These are phyloP conservation scores for Boleophthalmus pectinirostris DNA, from an alignment of 2,113 vertebrate species.

Conservation along the genomic window DNA sequence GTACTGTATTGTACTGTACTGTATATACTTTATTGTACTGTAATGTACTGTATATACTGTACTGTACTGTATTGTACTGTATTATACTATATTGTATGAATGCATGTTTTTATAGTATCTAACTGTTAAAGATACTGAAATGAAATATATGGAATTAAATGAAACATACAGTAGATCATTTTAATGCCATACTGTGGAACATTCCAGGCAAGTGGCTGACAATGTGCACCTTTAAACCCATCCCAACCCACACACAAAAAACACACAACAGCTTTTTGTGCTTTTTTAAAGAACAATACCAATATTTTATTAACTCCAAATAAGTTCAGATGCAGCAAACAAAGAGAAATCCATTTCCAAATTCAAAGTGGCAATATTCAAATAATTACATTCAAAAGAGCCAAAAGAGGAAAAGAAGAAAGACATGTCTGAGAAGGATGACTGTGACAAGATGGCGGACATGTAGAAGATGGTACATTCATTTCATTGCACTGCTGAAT, in stretches of 20 bases:
- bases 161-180: too few relatives aligned
- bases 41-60: too few relatives aligned
- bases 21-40: too few relatives aligned
- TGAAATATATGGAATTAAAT: too few relatives aligned
- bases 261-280: constrained; percentile 7
- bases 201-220: background rate
- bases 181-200: background rate
- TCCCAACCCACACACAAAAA: too few relatives aligned
- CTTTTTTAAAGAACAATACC: constrained; percentile 71
- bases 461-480: constrained; percentile 52
- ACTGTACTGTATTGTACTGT: too few relatives aligned
- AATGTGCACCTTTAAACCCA: too few relatives aligned
- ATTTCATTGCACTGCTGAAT: constrained; percentile 9
- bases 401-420: constrained; percentile 53
- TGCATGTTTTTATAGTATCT: too few relatives aligned
- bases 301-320: constrained; percentile 73
- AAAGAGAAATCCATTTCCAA: constrained; percentile 50
- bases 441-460: constrained; percentile 24
- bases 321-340: constrained; percentile 75
- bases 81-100: too few relatives aligned
- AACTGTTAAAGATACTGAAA: too few relatives aligned
- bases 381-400: constrained; percentile 67
- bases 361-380: constrained; percentile 66
- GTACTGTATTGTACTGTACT: too few relatives aligned
- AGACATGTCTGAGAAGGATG: constrained; percentile 29